phyloP scores from a whole-genome alignment of 2,888 invertebrate genomes.

The Lumbricus terrestris region DNA sequence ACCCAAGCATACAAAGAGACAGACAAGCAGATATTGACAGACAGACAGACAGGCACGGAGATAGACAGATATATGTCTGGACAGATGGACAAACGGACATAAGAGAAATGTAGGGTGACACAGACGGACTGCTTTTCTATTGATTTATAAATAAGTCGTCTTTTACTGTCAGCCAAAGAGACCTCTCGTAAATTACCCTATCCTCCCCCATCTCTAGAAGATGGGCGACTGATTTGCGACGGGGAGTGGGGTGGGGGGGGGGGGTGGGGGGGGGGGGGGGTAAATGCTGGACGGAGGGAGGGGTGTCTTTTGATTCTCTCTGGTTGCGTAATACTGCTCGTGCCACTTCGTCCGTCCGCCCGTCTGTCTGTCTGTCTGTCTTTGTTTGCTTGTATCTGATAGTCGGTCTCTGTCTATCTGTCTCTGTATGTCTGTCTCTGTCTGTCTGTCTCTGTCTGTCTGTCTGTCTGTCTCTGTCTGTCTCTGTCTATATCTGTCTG shows the following conservation, averaged over 20 bases:
- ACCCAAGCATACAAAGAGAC: background rate
- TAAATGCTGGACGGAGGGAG: background rate
- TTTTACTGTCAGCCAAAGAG: background rate
- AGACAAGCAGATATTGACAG: no score
- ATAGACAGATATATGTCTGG: no score
- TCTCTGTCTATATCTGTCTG: no score
- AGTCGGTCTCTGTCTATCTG: constrained; percentile 21
- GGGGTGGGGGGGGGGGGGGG: no score
- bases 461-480: background rate
- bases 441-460: constrained; percentile 26
- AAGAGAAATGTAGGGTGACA: no score
- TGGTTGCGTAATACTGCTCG: background rate
- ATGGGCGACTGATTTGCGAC: background rate
- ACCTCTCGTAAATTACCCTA: background rate
- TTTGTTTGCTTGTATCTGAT: no score
- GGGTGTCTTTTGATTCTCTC: background rate
- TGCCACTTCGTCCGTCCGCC: no score
- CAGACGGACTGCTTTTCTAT: background rate
- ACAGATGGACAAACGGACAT: no score
- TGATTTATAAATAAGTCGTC: background rate
- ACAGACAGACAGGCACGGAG: no score
- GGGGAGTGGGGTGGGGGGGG: no score
- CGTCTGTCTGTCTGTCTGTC: background rate
- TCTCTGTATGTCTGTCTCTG: constrained; percentile 24
- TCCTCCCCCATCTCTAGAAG: background rate